A percentile compares a stretch with the other conserved stretches of the same genome.
Conservation (phyloP, 2,797 vertebrate genomes). For the Pseudotriccus pelzelni region DNA sequence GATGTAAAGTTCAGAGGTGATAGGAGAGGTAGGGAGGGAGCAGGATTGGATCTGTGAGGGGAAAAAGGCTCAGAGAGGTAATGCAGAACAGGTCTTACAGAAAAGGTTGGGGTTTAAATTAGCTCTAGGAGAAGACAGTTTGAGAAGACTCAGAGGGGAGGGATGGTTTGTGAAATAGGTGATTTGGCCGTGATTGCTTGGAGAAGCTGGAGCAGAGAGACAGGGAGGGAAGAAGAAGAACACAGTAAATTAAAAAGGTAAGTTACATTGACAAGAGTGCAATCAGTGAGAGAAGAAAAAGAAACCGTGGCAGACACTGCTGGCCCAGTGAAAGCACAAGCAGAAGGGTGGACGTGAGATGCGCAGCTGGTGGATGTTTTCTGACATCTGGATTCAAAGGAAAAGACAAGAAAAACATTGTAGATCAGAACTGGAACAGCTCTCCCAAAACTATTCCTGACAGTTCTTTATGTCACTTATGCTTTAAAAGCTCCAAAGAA, state of each 20-base stretch:
- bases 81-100: background rate
- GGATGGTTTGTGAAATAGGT: background rate
- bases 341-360: background rate
- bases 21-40: background rate
- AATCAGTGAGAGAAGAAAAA: background rate
- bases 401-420: constrained; percentile 9
- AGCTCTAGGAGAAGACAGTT: background rate
- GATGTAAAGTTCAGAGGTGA: background rate
- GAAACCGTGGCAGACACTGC: background rate
- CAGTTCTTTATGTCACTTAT: background rate
- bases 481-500: background rate
- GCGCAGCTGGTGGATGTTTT: background rate
- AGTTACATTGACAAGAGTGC: background rate
- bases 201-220: background rate
- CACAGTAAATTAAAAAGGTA: background rate
- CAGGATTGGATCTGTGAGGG: background rate
- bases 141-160: background rate
- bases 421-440: background rate
- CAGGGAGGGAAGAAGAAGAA: background rate
- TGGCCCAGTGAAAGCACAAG: background rate
- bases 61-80: background rate
- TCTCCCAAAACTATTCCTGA: background rate
- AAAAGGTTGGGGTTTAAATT: background rate
- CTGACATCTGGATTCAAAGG: constrained; percentile 16
- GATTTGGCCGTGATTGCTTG: background rate